Conservation (phyloP, 1,140 invertebrate species). For the Neodiprion virginianus region DNA sequence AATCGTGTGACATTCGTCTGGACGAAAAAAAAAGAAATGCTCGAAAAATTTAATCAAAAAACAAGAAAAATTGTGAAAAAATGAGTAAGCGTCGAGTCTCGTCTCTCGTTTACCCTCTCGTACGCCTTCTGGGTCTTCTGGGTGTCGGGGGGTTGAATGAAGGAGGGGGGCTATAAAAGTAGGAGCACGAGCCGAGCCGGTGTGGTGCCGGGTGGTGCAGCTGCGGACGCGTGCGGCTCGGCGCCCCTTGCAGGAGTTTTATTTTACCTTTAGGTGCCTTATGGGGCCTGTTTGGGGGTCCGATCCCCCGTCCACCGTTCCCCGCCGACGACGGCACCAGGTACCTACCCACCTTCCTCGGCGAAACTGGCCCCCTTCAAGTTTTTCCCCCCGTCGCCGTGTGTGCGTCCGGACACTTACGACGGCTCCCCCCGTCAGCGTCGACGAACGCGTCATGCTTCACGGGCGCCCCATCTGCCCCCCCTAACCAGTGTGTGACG, state of each 20-base stretch:
- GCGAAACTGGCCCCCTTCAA: background rate
- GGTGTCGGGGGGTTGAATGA: too few relatives aligned
- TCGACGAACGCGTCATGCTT: slow-evolving; percentile 54
- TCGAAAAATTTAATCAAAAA: too few relatives aligned
- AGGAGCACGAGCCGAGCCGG: background rate
- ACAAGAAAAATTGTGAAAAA: too few relatives aligned
- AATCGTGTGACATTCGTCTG: too few relatives aligned
- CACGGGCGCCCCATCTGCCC: slow-evolving; percentile 61
- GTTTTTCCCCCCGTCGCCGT: too few relatives aligned
- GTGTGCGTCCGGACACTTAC: slow-evolving; percentile 49
- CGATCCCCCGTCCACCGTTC: background rate
- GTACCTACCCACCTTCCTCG: background rate
- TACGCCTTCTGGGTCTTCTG: too few relatives aligned
- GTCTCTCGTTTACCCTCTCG: too few relatives aligned
- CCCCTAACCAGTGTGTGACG: slow-evolving; percentile 57
- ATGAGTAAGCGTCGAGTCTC: too few relatives aligned
- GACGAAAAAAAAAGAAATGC: too few relatives aligned
- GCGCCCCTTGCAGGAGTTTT: slow-evolving; percentile 34
- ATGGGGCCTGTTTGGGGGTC: background rate
- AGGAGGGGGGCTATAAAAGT: too few relatives aligned
- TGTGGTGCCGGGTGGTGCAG: background rate
- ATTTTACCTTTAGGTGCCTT: slow-evolving; percentile 56
- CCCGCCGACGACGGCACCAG: background rate
- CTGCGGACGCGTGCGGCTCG: background rate
- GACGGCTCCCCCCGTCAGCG: slow-evolving; percentile 9